Base-by-base conservation (phyloP, 92 coral and sea anemone genomes). In the Pocillopora grandis region DNA sequence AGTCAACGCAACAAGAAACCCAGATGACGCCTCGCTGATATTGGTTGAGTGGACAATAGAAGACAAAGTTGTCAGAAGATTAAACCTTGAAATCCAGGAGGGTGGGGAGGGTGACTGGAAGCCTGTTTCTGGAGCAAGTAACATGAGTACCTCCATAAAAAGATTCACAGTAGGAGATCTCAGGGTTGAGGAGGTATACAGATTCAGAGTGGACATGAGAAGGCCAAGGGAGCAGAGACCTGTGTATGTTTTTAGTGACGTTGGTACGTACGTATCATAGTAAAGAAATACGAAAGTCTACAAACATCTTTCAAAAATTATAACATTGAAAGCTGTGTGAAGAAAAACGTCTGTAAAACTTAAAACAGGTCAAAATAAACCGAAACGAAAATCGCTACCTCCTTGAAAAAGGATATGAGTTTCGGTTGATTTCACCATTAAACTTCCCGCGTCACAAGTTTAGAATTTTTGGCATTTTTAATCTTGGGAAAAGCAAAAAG, bases 41-140 rank as follows among this genome's bases (percentile, higher is more conserved):
- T 58, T 83, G 57, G 64, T 90, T n/a, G 60, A 88, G 1, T 90
- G 93, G 93, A 87, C 93, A 11, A 18, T 79, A 57, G 48, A 27
- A 52, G 86, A 90, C 31, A 77, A 75, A 49, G 69, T n/a, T 11
- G 93, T 90, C 6, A 84, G 77, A 10, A 73, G 76, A 5, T 35
- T 79, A 42, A 83, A 61, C 55, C 58, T 90, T 5, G 86, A 90
- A 77, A 71, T 86, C 70, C 83, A 84, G 55, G 88, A 83, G 35
- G 86, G 52, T 9, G 85, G 48, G 14, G 20, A 52, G 2, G 71
- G 52, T 8, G 55, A 33, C 20, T 90, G 93, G 93, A 12, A 19
- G 13, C 35, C 63, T 23, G 91, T 90, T 6, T 55, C 62, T 35
- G 89, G 93, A 0, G 91, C 93, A 9, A 72, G 69, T 13, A 81